These are phyloP conservation scores for Phrynocephalus guinanensis DNA, from an alignment of 2,797 vertebrate species.

Conservation along the genomic window DNA sequence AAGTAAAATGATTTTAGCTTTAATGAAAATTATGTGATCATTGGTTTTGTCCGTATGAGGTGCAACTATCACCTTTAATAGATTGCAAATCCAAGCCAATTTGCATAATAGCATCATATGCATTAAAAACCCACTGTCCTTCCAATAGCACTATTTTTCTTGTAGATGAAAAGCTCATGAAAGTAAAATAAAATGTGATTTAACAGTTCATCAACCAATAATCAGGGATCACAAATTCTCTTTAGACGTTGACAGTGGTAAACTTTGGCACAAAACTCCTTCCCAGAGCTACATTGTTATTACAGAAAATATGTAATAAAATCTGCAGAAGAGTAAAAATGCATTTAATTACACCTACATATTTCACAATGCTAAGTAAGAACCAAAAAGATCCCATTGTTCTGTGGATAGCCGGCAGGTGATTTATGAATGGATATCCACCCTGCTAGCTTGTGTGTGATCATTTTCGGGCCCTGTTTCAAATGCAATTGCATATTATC, in stretches of 20 bases:
- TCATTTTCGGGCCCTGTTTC: background rate
- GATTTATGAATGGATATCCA: background rate
- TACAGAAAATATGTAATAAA: conserved; percentile 32
- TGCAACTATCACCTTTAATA: conserved; percentile 71
- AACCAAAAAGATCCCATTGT: conserved; percentile 40
- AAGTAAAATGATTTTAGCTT: conserved; percentile 72
- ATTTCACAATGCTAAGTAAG: conserved; percentile 29
- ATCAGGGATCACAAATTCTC: conserved; percentile 59
- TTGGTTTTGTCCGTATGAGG: conserved; percentile 68
- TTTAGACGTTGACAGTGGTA: conserved; percentile 51
- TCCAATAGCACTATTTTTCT: conserved; percentile 59
- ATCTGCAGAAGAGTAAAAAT: conserved; percentile 26
- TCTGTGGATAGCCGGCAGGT: conserved; percentile 8
- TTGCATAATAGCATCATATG: conserved; percentile 71
- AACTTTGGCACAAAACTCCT: conserved; percentile 57
- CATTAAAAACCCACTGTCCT: conserved; percentile 73
- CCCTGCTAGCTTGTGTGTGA: background rate
- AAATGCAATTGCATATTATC: background rate
- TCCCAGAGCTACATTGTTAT: conserved; percentile 58
- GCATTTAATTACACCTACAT: conserved; percentile 36
- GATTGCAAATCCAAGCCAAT: conserved; percentile 72
- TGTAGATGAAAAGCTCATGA: conserved; percentile 12
- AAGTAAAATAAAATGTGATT: conserved; percentile 62
- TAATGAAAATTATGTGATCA: conserved; percentile 70
- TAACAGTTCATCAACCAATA: conserved; percentile 47